A percentile compares a stretch with the other conserved stretches of the same genome.
Conservation (phyloP, 2,888 invertebrate genomes). For the Nomada ferruginata region DNA sequence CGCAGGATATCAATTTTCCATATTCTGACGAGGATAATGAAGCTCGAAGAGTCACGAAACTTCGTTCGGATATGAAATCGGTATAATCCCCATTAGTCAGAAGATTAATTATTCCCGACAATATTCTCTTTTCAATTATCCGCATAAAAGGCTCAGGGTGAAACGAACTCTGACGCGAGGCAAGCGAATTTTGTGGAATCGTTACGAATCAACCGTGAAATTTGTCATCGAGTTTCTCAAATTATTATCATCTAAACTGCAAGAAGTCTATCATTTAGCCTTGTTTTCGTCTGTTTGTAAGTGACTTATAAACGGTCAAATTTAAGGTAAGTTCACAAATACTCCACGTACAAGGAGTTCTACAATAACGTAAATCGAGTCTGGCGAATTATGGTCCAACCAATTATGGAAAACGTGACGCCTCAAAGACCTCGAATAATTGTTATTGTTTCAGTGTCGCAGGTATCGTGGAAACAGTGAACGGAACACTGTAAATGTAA, state of each 20-base stretch:
- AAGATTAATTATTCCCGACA: constrained; percentile 57
- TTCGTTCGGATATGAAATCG: constrained; percentile 47
- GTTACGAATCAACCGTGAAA: constrained; percentile 33
- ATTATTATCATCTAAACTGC: constrained; percentile 16
- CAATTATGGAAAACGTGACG: constrained; percentile 7
- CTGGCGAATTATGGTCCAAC: not conserved
- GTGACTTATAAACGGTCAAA: too few species aligned
- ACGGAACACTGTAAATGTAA: constrained; percentile 9
- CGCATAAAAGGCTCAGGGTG: not conserved
- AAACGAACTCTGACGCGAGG: constrained; percentile 14
- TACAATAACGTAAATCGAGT: too few species aligned
- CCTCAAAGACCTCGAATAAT: constrained; percentile 26
- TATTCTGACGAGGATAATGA: constrained; percentile 33
- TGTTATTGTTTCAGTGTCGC: constrained; percentile 30
- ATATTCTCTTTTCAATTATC: constrained; percentile 13
- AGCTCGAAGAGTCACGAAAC: constrained; percentile 18
- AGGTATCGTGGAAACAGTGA: constrained; percentile 15
- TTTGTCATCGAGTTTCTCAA: constrained; percentile 29
- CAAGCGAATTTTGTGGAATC: constrained; percentile 31
- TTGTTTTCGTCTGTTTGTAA: too few species aligned
- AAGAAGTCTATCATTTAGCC: too few species aligned
- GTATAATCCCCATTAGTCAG: constrained; percentile 43
- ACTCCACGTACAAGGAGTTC: too few species aligned
- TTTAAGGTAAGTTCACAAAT: too few species aligned
- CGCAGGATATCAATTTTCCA: constrained; percentile 31